Evolutionary conservation across 2,888 invertebrate genomes (phyloP), one percentile per base, ranked within the genome.

Genomic region (Aleiodes testaceus): DNA sequence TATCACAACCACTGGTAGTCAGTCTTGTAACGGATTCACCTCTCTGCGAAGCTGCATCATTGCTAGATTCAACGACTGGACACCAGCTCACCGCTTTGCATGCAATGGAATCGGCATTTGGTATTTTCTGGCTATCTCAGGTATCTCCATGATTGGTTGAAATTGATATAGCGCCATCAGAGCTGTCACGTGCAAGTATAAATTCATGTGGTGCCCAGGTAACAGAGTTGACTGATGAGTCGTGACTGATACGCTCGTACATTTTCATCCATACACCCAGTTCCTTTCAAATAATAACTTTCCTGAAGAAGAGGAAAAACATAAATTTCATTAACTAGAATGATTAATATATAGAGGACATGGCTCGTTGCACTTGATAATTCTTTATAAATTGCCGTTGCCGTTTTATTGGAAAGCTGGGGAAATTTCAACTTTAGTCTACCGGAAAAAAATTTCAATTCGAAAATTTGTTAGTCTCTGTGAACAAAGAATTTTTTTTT

Each of bases 201-300:
- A 98, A 95, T 85, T 98, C 98, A 52, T 95, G 92, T 0, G 99
- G 98, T 9, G 98, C 98, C 95, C 98, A 99, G 74, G 95, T 94
- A 16, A 99, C 95, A 0, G 98, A 97, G 88, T 99, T 99, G 0
- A 99, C 98, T 36, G 98, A 98, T 16, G 98, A 98, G 87, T 98
- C 98, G 85, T 99, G 99, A 79, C 95, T 95, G 44, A 93, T 92
- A 87, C 98, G 97, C 87, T 99, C 98, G 85, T 98, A 94, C 76
- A 96, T 89, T 88, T 97, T 97, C 6, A 91, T 92, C 97, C 97
- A 98, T 83, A 95, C 95, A 6, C 95, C 94, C 3, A 93, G 91
- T 88, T 99, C 99, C 85, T 97, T 97, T 99, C 99, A 99, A 77
- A 99, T 95, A 65, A 99, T 97, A n/a, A 99, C 99, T 90, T 97